Conservation (phyloP, 1,140 invertebrate species). For the Leptestheria dahalacensis region DNA sequence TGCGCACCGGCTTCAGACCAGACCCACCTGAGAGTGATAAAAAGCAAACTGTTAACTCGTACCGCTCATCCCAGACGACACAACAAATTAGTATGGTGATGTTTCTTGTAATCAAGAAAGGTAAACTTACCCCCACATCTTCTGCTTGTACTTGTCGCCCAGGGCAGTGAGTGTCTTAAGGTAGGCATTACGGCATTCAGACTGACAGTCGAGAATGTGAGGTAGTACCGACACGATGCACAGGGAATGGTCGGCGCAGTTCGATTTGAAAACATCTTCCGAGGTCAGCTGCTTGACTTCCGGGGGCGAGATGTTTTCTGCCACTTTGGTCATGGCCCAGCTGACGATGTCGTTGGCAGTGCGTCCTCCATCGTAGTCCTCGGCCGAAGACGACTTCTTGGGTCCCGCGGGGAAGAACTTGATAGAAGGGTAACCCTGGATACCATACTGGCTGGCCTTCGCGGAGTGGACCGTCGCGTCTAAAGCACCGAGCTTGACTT, state of each 20-base stretch:
- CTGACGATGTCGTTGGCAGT: conserved; percentile 77
- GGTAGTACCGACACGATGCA: conserved; percentile 90
- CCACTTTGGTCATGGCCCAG: conserved; percentile 73
- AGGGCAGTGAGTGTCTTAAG: conserved; percentile 54
- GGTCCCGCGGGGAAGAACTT: conserved; percentile 80
- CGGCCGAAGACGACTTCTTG: conserved; percentile 45
- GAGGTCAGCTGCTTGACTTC: conserved; percentile 54
- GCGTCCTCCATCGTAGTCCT: conserved; percentile 78
- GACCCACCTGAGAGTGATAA: conserved; percentile 52
- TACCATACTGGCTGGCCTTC: conserved; percentile 59
- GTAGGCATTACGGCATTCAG: conserved; percentile 82
- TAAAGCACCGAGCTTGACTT: conserved; percentile 84
- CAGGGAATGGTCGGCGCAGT: conserved; percentile 70
- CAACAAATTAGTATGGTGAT: no score
- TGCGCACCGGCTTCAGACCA: conserved; percentile 87
- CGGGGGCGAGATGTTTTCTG: conserved; percentile 74
- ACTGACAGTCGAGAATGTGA: conserved; percentile 93
- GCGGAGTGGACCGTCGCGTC: conserved; percentile 84
- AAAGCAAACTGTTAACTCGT: no score
- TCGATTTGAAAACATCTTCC: conserved; percentile 46
- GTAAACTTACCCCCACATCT: conserved; percentile 75
- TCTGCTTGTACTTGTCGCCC: conserved; percentile 87
- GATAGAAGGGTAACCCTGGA: conserved; percentile 93
- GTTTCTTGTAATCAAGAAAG: no score
- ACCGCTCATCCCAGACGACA: no score